Evolutionary conservation across 2,888 invertebrate species (phyloP), one percentile per base, ranked within the genome.

Genomic region (Achlya flavicornis): DNA sequence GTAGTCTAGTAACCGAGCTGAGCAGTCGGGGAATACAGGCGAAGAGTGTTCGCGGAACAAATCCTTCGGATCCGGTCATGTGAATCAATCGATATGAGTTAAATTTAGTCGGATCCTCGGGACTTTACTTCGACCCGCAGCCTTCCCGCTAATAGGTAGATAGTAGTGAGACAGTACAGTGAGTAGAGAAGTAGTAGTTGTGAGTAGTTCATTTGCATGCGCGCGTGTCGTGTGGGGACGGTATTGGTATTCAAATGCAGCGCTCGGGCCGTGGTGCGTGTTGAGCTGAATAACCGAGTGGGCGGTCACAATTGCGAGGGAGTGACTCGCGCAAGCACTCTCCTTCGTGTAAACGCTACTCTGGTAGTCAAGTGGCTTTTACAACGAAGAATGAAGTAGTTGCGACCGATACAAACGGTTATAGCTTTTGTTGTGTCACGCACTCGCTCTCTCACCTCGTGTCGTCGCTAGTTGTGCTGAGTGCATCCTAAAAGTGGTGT

Each of bases 211-310:
- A 87, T 85, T 85, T 88, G 88, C 93, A 93, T 93, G 93, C 93
- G 92, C 94, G 92, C 91, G 92, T 93, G 92, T 93, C 86, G 90
- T 92, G 93, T 93, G 85, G 88, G 86, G 87, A 88, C 87, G 93
- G 95, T 95, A 95, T 95, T 95, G 95, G 95, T 95, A 95, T 95
- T 95, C 95, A 95, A 95, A 95, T 95, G 95, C 95, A 94, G 92
- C 92, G 91, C 90, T 93, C 92, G 92, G 90, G 91, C 90, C 89
- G 79, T 87, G 83, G 90, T 90, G 92, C 87, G 87, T 89, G 90
- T 85, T 68, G 79, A 77, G 80, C 80, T 75, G 78, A 74, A 77
- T 74, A 78, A 77, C 80, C 79, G 73, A 60, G 65, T 70, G 75
- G 73, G 66, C 68, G 71, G 65, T 64, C 74, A 65, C 68, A 61